Evolutionary conservation across 2,888 invertebrate genomes (phyloP), one percentile per base, ranked within the genome.

Genomic region (Microctonus aethiopoides): DNA sequence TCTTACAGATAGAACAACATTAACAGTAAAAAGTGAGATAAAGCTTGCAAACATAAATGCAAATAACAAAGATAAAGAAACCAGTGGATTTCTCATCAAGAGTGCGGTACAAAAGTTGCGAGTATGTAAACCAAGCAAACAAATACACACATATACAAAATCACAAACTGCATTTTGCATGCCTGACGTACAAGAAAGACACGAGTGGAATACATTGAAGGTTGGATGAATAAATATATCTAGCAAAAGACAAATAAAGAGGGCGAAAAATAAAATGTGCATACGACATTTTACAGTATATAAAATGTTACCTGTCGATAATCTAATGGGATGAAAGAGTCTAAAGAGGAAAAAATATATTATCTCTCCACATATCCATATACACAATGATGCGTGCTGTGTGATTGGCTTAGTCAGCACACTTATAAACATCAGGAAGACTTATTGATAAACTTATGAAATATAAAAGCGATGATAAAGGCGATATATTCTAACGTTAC

Each of bases 381-480:
- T n/a, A n/a, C n/a, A n/a, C n/a, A n/a, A 39, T 34, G 36, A 61
- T 63, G 62, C 62, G 62, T 61, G 61, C 11, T 54, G 26, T 54
- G 20, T n/a, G n/a, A 24, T 32, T 51, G 41, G 62, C 62, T 63
- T 63, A 63, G 62, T 63, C 62, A 63, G 62, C 62, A n/a, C 29
- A 13, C n/a, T 24, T 57, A 59, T 20, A 36, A 20, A 59, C 62
- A 24, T 26, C 61, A 6, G 41, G n/a, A 24, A 63, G 32, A 39
- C 32, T 29, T 22, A 16, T 29, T 51, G 46, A n/a, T 32, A 11
- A 13, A n/a, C n/a, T 29, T 51, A 26, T 63, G 46, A 1, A n/a
- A n/a, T n/a, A n/a, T 29, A 16, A 6, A 9, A 51, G 20, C 51
- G 62, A 22, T 51, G 62, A 63, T 46, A 51, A 51, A 7, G 41